These are phyloP conservation scores for Trichonephila clavipes DNA, from an alignment of 1,140 invertebrate genomes.

Conservation along the genomic window DNA sequence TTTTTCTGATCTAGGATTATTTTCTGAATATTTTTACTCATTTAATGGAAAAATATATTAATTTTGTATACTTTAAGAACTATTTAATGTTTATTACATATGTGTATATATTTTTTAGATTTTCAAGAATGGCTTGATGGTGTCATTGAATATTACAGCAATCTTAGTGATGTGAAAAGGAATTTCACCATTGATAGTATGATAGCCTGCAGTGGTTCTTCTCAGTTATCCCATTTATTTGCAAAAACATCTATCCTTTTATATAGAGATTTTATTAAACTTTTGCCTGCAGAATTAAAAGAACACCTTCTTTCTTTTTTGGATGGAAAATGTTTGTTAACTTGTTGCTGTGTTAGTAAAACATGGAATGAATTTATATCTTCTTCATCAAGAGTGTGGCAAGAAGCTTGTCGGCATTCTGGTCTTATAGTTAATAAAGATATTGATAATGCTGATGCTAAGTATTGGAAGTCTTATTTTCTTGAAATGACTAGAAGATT, in stretches of 20 bases:
- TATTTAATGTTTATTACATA: too few species aligned
- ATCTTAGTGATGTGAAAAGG: conserved; percentile 58
- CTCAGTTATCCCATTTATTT: conserved; percentile 63
- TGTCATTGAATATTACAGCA: conserved; percentile 51
- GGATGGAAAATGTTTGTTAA: conserved; percentile 66
- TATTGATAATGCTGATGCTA: conserved; percentile 59
- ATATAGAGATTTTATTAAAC: conserved; percentile 73
- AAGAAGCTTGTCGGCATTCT: conserved; percentile 50
- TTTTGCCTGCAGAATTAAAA: conserved; percentile 68
- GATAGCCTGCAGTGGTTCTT: conserved; percentile 69
- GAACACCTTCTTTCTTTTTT: conserved; percentile 71
- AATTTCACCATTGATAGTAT: conserved; percentile 72
- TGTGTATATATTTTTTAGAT: conserved; percentile 29
- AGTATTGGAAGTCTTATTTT: conserved; percentile 74
- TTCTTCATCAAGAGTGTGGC: conserved; percentile 70
- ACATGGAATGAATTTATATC: conserved; percentile 71
- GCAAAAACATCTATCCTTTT: conserved; percentile 46
- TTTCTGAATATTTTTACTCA: too few species aligned
- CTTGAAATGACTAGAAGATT: conserved; percentile 71
- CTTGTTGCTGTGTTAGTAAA: conserved; percentile 68
- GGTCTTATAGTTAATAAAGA: conserved; percentile 56
- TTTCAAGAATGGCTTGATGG: conserved; percentile 70
- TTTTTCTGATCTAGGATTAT: too few species aligned
- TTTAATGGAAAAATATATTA: too few species aligned
- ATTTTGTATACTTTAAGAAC: too few species aligned